These are phyloP conservation scores for Escarpia spicata DNA, from an alignment of 2,888 invertebrate species.

Conservation along the genomic window DNA sequence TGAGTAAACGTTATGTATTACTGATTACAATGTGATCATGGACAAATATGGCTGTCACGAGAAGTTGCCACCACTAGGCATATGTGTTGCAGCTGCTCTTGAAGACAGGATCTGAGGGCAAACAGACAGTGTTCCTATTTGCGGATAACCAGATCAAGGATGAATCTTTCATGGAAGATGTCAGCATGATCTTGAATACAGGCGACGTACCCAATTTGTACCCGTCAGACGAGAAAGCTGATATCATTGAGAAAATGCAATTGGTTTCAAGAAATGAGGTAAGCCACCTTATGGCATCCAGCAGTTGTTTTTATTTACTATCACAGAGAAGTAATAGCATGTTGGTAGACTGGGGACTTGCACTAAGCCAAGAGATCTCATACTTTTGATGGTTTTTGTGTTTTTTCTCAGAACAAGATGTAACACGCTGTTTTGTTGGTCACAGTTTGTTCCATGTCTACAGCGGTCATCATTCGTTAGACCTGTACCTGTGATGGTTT, in stretches of 20 bases:
- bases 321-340: too few species aligned
- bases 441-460: too few species aligned
- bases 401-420: too few species aligned
- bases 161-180: constrained; percentile 67
- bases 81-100: constrained; percentile 53
- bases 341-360: too few species aligned
- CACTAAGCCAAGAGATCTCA: too few species aligned
- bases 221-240: constrained; percentile 66
- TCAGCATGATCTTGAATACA: constrained; percentile 66
- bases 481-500: too few species aligned
- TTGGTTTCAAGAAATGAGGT: constrained; percentile 63
- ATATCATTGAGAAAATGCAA: constrained; percentile 66
- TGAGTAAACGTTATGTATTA: not conserved
- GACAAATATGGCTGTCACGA: not conserved
- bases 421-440: too few species aligned
- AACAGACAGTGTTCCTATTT: constrained; percentile 65
- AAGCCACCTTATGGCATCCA: constrained; percentile 24
- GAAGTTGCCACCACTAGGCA: not conserved
- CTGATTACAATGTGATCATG: not conserved
- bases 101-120: constrained; percentile 64
- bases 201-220: constrained; percentile 67
- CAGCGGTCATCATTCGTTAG: too few species aligned
- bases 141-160: constrained; percentile 66
- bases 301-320: too few species aligned
- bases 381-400: too few species aligned